Evolutionary conservation across 2,113 vertebrate genomes (phyloP).

Genomic region (Microtus montanus): DNA sequence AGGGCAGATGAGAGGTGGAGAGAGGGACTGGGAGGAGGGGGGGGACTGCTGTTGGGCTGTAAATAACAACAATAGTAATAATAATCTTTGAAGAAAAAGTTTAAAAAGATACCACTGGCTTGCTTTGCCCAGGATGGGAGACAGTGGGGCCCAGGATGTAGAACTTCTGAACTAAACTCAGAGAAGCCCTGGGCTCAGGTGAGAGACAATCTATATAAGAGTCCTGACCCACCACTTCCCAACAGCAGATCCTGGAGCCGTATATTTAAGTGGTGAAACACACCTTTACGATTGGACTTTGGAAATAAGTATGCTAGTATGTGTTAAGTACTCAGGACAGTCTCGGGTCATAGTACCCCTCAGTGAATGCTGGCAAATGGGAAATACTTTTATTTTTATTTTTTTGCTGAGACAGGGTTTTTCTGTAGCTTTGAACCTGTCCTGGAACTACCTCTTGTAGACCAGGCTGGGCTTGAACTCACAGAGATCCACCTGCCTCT

Average conservation of each 20-base stretch:
- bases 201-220: not conserved
- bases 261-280: not conserved
- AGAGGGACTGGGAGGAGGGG: not conserved
- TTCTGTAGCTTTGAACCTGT: too few relatives aligned
- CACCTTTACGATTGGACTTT: not conserved
- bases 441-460: too few relatives aligned
- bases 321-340: not conserved
- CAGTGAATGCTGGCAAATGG: not conserved
- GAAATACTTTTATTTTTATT: too few relatives aligned
- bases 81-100: not conserved
- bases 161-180: not conserved
- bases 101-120: not conserved
- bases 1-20: not conserved
- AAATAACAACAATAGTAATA: not conserved
- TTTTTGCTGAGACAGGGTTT: too few relatives aligned
- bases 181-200: not conserved
- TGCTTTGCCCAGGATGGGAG: not conserved
- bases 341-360: accelerated
- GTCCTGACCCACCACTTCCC: not conserved
- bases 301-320: not conserved
- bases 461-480: too few relatives aligned
- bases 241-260: not conserved
- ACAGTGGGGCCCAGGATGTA: not conserved
- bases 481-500: too few relatives aligned
- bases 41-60: too few relatives aligned